A percentile compares a stretch with the other conserved stretches of the same genome.
Conservation (phyloP, 2,797 vertebrate species). For the Catharus ustulatus region DNA sequence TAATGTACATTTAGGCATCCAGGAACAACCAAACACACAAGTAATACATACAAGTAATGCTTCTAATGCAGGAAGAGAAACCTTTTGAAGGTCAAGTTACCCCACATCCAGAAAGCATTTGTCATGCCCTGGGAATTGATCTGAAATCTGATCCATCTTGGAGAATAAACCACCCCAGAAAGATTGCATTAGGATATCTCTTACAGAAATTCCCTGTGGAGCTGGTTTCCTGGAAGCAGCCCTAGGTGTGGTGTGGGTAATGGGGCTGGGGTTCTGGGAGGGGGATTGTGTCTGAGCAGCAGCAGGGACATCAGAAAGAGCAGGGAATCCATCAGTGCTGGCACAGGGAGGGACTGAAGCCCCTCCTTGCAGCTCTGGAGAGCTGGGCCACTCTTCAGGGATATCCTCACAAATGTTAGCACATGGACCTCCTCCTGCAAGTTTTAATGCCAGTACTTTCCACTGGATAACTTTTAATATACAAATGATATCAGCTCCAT, state of each 20-base stretch:
- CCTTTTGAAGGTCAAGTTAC: neutral
- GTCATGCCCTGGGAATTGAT: neutral
- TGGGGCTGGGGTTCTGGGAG: neutral
- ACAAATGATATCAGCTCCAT: neutral
- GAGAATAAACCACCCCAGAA: neutral
- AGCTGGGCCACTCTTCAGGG: neutral
- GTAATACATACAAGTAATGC: neutral
- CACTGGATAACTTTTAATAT: neutral
- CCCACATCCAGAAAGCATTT: neutral
- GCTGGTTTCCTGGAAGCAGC: neutral
- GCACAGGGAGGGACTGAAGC: neutral
- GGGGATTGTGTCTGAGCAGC: neutral
- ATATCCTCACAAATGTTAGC: neutral
- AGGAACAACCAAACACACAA: neutral
- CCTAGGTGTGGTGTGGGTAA: neutral
- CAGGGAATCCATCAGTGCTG: neutral
- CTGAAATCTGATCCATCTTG: neutral
- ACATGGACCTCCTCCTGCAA: neutral
- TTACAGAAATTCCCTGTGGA: neutral
- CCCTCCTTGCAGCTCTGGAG: neutral
- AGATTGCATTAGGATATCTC: neutral
- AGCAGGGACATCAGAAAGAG: neutral
- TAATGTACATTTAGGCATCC: neutral
- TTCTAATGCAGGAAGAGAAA: neutral
- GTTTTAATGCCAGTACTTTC: neutral